Conservation (phyloP, 2,113 vertebrate genomes). For the Chlorodrepanis virens region DNA sequence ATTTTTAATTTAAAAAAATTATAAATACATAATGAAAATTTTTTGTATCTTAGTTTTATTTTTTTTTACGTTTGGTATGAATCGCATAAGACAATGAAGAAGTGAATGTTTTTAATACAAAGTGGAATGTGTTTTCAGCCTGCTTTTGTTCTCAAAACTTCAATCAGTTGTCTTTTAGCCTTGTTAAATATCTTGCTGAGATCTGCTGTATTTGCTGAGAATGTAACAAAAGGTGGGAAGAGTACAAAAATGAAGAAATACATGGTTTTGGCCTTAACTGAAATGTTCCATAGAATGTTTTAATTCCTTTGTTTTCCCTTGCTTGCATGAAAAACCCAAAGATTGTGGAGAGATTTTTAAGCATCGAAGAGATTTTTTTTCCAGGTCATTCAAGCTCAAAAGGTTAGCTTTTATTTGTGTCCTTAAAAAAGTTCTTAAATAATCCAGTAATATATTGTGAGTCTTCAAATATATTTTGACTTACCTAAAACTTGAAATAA, state of each 20-base stretch:
- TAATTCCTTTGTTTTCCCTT: neutral
- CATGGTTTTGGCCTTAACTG: neutral
- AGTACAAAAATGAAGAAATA: neutral
- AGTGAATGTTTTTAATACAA: slow-evolving; percentile 5
- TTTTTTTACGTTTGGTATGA: neutral
- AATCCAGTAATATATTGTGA: neutral
- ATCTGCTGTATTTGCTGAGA: neutral
- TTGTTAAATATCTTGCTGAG: slow-evolving; percentile 40
- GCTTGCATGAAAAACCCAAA: slow-evolving; percentile 11
- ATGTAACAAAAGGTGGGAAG: neutral
- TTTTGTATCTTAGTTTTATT: neutral
- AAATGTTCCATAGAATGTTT: neutral
- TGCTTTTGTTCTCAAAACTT: slow-evolving; percentile 47
- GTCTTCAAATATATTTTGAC: neutral
- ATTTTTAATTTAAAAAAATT: neutral
- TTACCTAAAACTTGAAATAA: neutral
- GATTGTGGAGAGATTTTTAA: slow-evolving; percentile 24
- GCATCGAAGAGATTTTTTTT: neutral
- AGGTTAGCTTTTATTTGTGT: neutral
- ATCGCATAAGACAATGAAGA: neutral
- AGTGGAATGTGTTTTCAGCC: slow-evolving; percentile 16
- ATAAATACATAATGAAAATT: neutral
- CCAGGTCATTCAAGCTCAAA: neutral
- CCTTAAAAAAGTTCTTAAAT: neutral
- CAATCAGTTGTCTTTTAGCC: slow-evolving; percentile 20